Conservation (phyloP, 23 tunicate genomes). For the Trididemnum nubilum region DNA sequence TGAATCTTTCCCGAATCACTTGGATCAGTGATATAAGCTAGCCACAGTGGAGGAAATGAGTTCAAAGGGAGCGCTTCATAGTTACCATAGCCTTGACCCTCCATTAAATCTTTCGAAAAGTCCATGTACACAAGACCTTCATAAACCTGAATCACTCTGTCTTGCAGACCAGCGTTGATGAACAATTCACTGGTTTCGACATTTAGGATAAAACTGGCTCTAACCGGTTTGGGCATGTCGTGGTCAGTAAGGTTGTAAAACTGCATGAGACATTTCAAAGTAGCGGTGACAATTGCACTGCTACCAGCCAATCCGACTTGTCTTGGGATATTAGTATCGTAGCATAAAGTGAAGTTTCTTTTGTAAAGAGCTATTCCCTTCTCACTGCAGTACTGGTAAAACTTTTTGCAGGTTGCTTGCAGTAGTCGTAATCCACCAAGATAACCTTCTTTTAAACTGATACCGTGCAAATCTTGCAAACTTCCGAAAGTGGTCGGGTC, state of each 20-base stretch:
- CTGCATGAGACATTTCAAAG: constrained; percentile 74
- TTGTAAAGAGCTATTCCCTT: constrained; percentile 83
- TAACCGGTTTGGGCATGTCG: constrained; percentile 85
- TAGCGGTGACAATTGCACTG: constrained; percentile 92
- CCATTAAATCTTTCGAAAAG: constrained; percentile 65
- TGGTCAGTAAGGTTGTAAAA: constrained; percentile 71
- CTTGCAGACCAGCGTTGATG: constrained; percentile 95
- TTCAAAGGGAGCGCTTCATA: constrained; percentile 51
- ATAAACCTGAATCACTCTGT: constrained; percentile 91
- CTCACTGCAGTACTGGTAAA: constrained; percentile 81
- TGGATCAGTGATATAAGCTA: constrained; percentile 80
- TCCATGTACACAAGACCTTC: constrained; percentile 93
- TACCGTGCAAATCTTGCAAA: constrained; percentile 86
- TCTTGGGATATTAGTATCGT: constrained; percentile 93
- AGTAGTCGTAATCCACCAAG: constrained; percentile 89
- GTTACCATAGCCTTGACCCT: constrained; percentile 66
- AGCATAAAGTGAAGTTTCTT: constrained; percentile 75
- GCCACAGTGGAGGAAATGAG: constrained; percentile 67
- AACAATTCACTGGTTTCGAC: constrained; percentile 89
- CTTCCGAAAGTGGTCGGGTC: constrained; percentile 97
- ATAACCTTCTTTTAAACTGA: constrained; percentile 87
- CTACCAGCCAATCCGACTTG: constrained; percentile 97
- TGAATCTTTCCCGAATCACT: constrained; percentile 94
- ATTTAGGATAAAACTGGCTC: constrained; percentile 79
- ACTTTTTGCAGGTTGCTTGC: constrained; percentile 95